A percentile compares a stretch with the other conserved stretches of the same genome.
Evolutionary conservation across 2,888 invertebrate genomes (phyloP).

Genomic region (Zaprionus lineosus): DNA sequence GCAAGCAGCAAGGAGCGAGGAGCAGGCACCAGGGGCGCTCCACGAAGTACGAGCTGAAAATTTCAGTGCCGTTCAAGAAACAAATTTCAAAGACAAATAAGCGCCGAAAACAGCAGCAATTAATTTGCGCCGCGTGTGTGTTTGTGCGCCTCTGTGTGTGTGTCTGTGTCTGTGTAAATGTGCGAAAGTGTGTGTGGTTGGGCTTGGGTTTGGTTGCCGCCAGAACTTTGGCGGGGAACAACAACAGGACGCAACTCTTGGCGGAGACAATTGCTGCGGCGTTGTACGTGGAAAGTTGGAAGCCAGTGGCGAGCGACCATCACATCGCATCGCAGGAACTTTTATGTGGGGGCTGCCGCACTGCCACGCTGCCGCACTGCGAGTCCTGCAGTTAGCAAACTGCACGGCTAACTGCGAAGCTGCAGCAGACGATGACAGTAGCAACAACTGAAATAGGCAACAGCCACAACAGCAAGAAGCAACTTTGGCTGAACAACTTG

Average conservation of each 20-base stretch:
- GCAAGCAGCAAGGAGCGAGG: neutral
- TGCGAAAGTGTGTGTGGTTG: constrained; percentile 3
- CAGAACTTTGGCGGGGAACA: constrained; percentile 35
- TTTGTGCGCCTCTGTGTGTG: constrained; percentile 14
- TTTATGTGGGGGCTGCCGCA: constrained; percentile 36
- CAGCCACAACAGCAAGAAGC: constrained; percentile 69
- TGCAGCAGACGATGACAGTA: constrained; percentile 26
- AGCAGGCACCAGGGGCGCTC: neutral
- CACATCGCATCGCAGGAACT: constrained; percentile 65
- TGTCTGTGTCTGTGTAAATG: constrained; percentile 7
- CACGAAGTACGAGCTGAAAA: constrained; percentile 19
- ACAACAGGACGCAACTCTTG: constrained; percentile 10
- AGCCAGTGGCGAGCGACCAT: constrained; percentile 41
- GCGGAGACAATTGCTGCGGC: constrained; percentile 62
- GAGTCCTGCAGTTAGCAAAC: constrained; percentile 63
- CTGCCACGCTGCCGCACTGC: constrained; percentile 21
- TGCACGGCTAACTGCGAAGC: constrained; percentile 67
- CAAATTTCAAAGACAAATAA: constrained; percentile 80
- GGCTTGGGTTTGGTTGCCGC: constrained; percentile 29
- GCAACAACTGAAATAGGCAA: constrained; percentile 30
- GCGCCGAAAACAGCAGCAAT: constrained; percentile 77
- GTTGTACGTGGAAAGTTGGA: constrained; percentile 55
- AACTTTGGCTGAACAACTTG: constrained; percentile 70
- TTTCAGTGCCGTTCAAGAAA: constrained; percentile 61
- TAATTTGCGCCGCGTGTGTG: constrained; percentile 70